These are phyloP conservation scores for Ameiurus melas DNA, from an alignment of 2,113 vertebrate species.

Conservation along the genomic window DNA sequence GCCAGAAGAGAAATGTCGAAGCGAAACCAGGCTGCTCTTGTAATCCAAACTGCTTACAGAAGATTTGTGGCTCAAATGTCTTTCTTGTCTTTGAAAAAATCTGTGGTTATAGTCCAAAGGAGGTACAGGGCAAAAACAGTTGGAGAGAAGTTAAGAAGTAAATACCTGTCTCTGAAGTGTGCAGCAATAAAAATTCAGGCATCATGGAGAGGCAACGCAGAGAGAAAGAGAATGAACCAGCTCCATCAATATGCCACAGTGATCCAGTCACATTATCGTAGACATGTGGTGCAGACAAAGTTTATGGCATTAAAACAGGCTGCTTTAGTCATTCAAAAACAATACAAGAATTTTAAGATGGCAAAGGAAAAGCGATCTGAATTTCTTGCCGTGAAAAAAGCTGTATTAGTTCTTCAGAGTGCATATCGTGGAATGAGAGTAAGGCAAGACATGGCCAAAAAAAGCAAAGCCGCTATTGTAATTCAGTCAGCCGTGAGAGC, in stretches of 20 bases:
- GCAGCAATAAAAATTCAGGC: constrained; percentile 74
- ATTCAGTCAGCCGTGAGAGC: constrained; percentile 77
- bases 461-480: constrained; percentile 69
- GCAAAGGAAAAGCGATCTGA: constrained; percentile 53
- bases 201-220: constrained; percentile 75
- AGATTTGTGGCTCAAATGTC: constrained; percentile 61
- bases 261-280: constrained; percentile 81
- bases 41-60: constrained; percentile 81
- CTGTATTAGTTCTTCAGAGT: constrained; percentile 74
- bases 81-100: constrained; percentile 62
- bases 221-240: constrained; percentile 67
- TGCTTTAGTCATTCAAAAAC: constrained; percentile 71
- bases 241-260: constrained; percentile 65
- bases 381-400: constrained; percentile 69
- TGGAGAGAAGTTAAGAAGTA: constrained; percentile 59
- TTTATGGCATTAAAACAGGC: constrained; percentile 72
- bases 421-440: constrained; percentile 75
- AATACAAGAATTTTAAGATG: constrained; percentile 69
- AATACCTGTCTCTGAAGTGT: constrained; percentile 60
- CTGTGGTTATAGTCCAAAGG: constrained; percentile 72
- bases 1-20: constrained; percentile 67
- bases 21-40: constrained; percentile 66
- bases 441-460: constrained; percentile 63
- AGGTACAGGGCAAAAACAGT: constrained; percentile 69
- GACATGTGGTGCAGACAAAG: constrained; percentile 59